Evolutionary conservation across 2,888 invertebrate species (phyloP).

Genomic region (Empis livida): DNA sequence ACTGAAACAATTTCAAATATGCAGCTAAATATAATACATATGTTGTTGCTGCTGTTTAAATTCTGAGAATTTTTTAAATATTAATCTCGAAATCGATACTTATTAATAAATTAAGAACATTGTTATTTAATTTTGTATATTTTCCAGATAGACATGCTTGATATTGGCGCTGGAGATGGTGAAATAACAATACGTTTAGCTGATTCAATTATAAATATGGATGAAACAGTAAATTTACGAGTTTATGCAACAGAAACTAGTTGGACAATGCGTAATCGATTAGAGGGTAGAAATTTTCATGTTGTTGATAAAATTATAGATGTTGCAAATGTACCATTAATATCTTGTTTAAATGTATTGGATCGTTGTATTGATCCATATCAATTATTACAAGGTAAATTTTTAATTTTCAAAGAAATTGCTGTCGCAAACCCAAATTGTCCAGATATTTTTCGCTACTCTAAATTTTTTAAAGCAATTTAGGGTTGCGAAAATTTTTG

Average conservation of each 20-base stretch:
- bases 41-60: too few relatives aligned
- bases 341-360: constrained; percentile 73
- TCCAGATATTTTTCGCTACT: too few relatives aligned
- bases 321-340: constrained; percentile 27
- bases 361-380: constrained; percentile 85
- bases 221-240: constrained; percentile 49
- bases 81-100: too few relatives aligned
- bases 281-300: constrained; percentile 45
- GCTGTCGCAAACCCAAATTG: too few relatives aligned
- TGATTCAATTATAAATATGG: constrained; percentile 55
- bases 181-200: constrained; percentile 72
- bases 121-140: too few relatives aligned
- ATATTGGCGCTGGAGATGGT: constrained; percentile 94
- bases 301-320: constrained; percentile 29
- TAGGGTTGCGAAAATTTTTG: too few relatives aligned
- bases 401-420: too few relatives aligned
- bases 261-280: constrained; percentile 68
- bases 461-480: too few relatives aligned
- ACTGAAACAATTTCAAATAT: too few relatives aligned
- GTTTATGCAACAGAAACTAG: constrained; percentile 89
- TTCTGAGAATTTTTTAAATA: too few relatives aligned
- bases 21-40: too few relatives aligned
- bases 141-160: constrained; percentile 46
- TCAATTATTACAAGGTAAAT: constrained; percentile 57
- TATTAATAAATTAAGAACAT: too few relatives aligned